Evolutionary conservation across 92 coral and sea anemone genomes (phyloP).

Genomic region (Montipora capitata): DNA sequence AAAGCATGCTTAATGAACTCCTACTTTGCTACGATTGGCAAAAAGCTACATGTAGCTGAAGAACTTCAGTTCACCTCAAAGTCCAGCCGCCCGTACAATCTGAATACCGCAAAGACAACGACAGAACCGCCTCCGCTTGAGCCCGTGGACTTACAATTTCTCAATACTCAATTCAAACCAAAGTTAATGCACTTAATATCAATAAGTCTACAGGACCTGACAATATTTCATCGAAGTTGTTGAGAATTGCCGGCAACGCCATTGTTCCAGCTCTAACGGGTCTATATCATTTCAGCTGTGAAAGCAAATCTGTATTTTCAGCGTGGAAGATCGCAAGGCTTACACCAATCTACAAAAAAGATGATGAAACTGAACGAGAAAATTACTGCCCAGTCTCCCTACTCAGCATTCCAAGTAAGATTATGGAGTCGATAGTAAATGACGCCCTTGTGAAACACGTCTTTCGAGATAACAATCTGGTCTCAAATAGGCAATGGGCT

Average conservation of each 20-base stretch:
- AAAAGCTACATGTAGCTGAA: neutral
- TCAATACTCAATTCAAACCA: neutral
- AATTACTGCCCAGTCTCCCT: neutral
- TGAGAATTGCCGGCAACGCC: neutral
- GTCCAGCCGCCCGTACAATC: neutral
- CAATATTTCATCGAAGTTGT: neutral
- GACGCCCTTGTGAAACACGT: too few relatives aligned
- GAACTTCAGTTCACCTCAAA: neutral
- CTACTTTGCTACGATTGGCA: neutral
- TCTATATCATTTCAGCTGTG: neutral
- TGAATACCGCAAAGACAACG: neutral
- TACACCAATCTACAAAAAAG: neutral
- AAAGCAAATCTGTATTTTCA: conserved; percentile 1
- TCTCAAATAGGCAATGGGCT: too few relatives aligned
- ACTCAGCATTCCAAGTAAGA: neutral
- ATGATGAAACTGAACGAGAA: too few relatives aligned
- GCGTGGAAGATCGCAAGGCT: neutral
- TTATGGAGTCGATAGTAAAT: neutral
- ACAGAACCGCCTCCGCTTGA: neutral
- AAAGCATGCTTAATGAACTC: conserved; percentile 14
- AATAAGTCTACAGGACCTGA: neutral
- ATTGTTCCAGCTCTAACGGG: neutral
- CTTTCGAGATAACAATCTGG: too few relatives aligned
- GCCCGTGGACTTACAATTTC: neutral
- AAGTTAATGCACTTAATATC: neutral